Evolutionary conservation across 1,140 invertebrate species (phyloP), one percentile per base, ranked within the genome.

Genomic region (Drosophila sucinea): DNA sequence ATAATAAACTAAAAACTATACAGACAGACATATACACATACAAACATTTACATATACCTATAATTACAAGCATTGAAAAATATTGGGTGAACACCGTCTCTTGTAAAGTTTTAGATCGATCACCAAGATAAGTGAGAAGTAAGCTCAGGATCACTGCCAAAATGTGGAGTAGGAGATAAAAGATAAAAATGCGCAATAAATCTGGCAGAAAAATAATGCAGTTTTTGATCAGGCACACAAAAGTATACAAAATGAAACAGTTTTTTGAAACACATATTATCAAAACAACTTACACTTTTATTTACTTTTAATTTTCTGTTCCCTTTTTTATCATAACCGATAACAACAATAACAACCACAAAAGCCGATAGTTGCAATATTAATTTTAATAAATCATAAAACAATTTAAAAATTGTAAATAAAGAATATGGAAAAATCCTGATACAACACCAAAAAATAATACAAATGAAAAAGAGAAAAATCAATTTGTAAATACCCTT

Each of bases 131-230:
- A 87, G 83, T 70, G 86, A 81, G 85, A 79, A 38, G 44, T 8
- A 87, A 91, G 90, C 90, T 91, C 90, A 91, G 90, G 90, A 90
- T 91, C 90, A 91, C 90, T 91, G 90, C 90, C 90, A 91, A 91
- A 91, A 79, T 80, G 82, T 83, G 85, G 82, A 90, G 85, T 73
- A 83, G 64, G 86, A 90, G 33, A 57, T 47, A 72, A 70, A 41
- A 57, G 60, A 70, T 38, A 55, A 67, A 67, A 63, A 56, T 58
- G 73, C 73, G 58, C 73, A 76, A 73, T 77, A 76, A 76, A 60
- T 76, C 7, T 51, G 44, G 44, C 44, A 51, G 44, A 76, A 41
- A 69, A 76, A 60, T 51, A 51, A 51, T 51, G 44, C 23, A 51
- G 27, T 51, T 51, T 51, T 47, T 3, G 10, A 57, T 47, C 29